phyloP scores from a whole-genome alignment of 2,888 invertebrate genomes.

The Peribatodes rhomboidaria region DNA sequence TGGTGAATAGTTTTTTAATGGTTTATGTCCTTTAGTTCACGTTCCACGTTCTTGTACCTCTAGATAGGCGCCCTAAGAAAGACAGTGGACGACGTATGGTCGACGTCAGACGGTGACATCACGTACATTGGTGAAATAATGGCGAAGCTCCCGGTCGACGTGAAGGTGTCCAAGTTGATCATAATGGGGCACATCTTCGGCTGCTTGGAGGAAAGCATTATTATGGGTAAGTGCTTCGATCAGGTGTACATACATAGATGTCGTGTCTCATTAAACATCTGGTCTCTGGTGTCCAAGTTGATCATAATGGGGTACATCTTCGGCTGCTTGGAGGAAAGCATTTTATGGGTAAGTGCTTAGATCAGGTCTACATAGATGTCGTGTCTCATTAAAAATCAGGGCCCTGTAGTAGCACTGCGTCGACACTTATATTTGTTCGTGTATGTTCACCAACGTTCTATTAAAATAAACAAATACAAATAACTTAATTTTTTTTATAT shows the following conservation, averaged over 20 bases:
- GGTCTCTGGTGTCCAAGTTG: conserved; percentile 92
- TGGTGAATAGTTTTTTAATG: neutral
- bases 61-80: conserved; percentile 93
- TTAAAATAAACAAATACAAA: too few relatives aligned
- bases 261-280: too few relatives aligned
- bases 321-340: conserved; percentile 93
- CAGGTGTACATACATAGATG: too few relatives aligned
- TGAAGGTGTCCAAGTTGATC: conserved; percentile 93
- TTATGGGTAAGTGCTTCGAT: conserved; percentile 88
- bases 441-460: too few relatives aligned
- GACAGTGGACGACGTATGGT: conserved; percentile 82
- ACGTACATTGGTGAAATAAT: conserved; percentile 95
- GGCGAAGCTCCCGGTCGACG: conserved; percentile 93
- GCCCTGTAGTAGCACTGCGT: too few relatives aligned
- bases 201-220: conserved; percentile 93
- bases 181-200: conserved; percentile 95
- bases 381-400: too few relatives aligned
- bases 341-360: conserved; percentile 90
- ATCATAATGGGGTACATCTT: conserved; percentile 95
- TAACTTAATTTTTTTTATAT: too few relatives aligned
- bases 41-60: too few relatives aligned
- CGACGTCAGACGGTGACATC: conserved; percentile 92
- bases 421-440: too few relatives aligned
- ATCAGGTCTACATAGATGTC: too few relatives aligned
- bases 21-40: too few relatives aligned